Percentiles rank a stretch among this genome's conserved stretches.
Conservation (phyloP, 2,888 invertebrate genomes). For the Pseudococcus jackbeardsleyi region DNA sequence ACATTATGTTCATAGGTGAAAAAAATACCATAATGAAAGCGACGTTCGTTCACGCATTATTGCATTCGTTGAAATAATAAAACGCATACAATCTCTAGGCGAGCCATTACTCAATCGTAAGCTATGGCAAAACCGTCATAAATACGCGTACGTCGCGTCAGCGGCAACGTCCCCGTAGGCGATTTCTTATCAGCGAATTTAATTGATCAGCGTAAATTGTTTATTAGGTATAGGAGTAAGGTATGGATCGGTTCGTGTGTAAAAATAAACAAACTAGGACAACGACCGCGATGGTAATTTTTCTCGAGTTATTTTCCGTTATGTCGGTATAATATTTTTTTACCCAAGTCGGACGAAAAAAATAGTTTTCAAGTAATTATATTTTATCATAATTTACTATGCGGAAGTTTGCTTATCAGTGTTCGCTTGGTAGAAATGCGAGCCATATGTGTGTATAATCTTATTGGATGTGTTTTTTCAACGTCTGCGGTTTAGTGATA, state of each 20-base stretch:
- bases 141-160: not conserved
- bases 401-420: conserved; percentile 40
- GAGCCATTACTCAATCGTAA: not conserved
- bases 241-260: conserved; percentile 1
- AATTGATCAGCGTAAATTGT: conserved; percentile 36
- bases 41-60: not conserved
- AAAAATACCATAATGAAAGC: no score
- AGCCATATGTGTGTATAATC: not conserved
- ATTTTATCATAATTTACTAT: conserved; percentile 50
- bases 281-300: conserved; percentile 45
- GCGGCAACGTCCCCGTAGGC: not conserved
- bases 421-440: not conserved
- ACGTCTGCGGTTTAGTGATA: not conserved
- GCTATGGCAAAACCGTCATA: not conserved
- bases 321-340: conserved; percentile 7
- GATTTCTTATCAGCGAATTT: conserved; percentile 45
- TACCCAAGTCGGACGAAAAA: conserved; percentile 4
- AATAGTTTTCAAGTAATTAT: conserved; percentile 44
- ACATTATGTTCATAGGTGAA: no score
- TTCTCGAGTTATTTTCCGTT: conserved; percentile 44
- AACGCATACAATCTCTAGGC: not conserved
- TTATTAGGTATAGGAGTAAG: not conserved
- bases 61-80: not conserved
- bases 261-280: conserved; percentile 56
- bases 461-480: not conserved